Base-by-base conservation (phyloP, 2,888 invertebrate species). In the Apocheima hispidaria region DNA sequence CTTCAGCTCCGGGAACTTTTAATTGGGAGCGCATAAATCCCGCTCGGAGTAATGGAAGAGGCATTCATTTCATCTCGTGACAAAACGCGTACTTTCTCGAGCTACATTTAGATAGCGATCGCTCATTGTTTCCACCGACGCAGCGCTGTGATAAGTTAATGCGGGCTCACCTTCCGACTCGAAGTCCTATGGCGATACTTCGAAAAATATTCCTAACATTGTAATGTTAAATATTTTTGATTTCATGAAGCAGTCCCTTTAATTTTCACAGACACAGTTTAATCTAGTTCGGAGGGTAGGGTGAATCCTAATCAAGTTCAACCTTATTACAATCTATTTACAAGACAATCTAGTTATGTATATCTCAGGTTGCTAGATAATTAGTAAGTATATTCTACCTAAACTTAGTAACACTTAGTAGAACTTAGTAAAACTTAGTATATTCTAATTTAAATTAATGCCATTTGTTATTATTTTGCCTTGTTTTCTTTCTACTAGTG, bases 1-100 rank as follows among this genome's bases (percentile, higher is more conserved):
- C 87, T 88, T 89, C 88, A 90, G 83, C 82, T 83, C 83, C 82
- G 77, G 77, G 82, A 90, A 92, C 85, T 92, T 92, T 90, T 92
- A 92, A 92, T 92, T 92, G 92, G 90, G 82, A 85, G 81, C 81
- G 82, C 84, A 92, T 92, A 90, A 92, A 91, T 92, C 87, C 79
- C 74, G 79, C 63, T 52, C 48, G 18, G 82, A 81, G 82, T 91
- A 90, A 92, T 90, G 88, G 85, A 75, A 64, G 76, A 75, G 75
- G 81, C 87, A 91, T 90, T 88, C 85, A 91, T 91, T 90, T 87
- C 80, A 79, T 83, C 82, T 83, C 70, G 79, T 81, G 90, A 90
- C 87, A 88, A 89, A 90, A 88, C 83, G 87, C 81, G 72, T 73
- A 71, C 79, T 78, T 75, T 72, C 77, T 79, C 73, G 78, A 78